Evolutionary conservation across 2,113 vertebrate genomes (phyloP).

Genomic region (Mormyrus lacerda): DNA sequence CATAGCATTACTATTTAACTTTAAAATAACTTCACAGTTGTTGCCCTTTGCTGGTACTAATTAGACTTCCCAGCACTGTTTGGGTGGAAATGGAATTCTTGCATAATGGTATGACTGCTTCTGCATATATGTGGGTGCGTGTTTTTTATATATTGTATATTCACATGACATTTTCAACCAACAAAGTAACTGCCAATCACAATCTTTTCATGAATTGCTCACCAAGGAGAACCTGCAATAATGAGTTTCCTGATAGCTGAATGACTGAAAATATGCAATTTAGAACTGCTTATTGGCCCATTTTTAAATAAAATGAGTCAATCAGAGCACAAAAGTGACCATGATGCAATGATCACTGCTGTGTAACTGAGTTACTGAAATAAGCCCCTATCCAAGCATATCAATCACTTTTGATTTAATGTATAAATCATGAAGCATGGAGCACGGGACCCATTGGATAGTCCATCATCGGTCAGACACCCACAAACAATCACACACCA

Average conservation of each 20-base stretch:
- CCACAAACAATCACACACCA: background rate
- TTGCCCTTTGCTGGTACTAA: background rate
- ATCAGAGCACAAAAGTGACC: background rate
- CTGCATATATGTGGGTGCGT: background rate
- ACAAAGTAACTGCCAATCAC: slow-evolving; percentile 7
- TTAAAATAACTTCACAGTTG: background rate
- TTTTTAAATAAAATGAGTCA: background rate
- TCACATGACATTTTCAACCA: background rate
- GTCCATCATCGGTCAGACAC: background rate
- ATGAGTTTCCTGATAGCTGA: background rate
- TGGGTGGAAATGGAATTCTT: background rate
- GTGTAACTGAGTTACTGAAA: background rate
- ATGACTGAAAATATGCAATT: slow-evolving; percentile 2
- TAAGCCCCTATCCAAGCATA: background rate
- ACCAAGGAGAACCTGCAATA: background rate
- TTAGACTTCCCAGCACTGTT: background rate
- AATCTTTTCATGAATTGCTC: background rate
- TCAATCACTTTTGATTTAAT: background rate
- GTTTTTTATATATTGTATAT: background rate
- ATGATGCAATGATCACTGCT: background rate
- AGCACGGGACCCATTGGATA: background rate
- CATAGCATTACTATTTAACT: background rate
- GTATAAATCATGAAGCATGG: background rate
- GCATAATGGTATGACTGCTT: slow-evolving; percentile 1
- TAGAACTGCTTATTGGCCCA: background rate